These are phyloP conservation scores for Ranitomeya variabilis DNA, from an alignment of 2,113 vertebrate genomes.

Conservation along the genomic window DNA sequence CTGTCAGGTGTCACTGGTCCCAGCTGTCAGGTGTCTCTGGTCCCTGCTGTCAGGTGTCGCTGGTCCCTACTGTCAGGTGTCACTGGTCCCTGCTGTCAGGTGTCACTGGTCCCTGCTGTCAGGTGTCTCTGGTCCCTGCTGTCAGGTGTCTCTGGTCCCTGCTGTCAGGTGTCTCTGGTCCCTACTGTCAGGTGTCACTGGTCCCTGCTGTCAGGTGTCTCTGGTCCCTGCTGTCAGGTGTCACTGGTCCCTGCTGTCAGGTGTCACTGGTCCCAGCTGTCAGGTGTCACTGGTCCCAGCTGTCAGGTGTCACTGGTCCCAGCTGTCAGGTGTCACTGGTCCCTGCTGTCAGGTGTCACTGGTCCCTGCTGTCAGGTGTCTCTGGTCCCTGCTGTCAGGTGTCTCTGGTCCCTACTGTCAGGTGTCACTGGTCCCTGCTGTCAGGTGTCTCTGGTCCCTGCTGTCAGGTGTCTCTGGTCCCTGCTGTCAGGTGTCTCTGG, in stretches of 20 bases:
- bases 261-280: neutral
- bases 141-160: neutral
- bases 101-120: neutral
- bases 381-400: neutral
- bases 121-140: no score
- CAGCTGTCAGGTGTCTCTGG: neutral
- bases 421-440: neutral
- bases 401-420: neutral
- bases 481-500: no score
- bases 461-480: no score
- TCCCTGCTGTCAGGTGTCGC: neutral
- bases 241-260: neutral
- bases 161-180: no score
- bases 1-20: neutral
- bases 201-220: neutral
- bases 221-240: neutral
- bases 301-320: neutral
- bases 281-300: neutral
- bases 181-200: neutral
- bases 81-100: neutral
- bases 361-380: neutral
- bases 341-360: neutral
- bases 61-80: neutral
- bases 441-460: no score
- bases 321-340: neutral